phyloP scores from a whole-genome alignment of 2,113 vertebrate species.

The Parus major region DNA sequence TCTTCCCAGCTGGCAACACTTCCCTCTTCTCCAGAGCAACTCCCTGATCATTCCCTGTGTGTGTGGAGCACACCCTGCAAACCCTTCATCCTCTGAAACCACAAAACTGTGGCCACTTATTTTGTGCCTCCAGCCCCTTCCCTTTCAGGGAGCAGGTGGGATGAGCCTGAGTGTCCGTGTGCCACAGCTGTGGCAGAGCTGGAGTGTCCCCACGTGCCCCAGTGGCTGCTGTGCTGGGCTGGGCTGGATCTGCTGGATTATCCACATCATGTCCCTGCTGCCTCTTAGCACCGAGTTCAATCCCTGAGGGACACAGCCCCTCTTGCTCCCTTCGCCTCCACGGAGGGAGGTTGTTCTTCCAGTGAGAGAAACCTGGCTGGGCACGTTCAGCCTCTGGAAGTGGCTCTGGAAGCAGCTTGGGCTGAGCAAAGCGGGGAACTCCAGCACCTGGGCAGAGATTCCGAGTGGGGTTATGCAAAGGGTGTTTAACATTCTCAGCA shows the following conservation, averaged over 20 bases:
- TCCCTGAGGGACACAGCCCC: background rate
- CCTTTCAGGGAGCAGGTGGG: rapidly evolving
- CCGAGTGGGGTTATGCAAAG: background rate
- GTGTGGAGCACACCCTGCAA: background rate
- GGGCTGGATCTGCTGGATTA: background rate
- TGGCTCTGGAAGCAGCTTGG: background rate
- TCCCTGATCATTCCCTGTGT: rapidly evolving
- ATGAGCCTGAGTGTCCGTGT: background rate
- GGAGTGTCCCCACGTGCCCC: background rate
- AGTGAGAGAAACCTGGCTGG: background rate
- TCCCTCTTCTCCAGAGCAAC: background rate
- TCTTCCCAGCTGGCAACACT: background rate
- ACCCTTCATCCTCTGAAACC: background rate
- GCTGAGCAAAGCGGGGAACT: background rate
- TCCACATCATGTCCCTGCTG: background rate
- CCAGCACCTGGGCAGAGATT: background rate
- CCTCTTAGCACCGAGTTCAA: background rate
- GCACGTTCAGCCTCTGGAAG: background rate
- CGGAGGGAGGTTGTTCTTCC: background rate
- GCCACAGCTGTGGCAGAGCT: background rate
- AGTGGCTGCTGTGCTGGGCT: background rate
- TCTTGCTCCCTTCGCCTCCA: background rate
- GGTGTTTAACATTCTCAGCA: constrained; percentile 59
- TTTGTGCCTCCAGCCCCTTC: background rate
- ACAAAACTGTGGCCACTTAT: rapidly evolving